phyloP scores from a whole-genome alignment of 1,140 invertebrate genomes.

The Bombus impatiens region DNA sequence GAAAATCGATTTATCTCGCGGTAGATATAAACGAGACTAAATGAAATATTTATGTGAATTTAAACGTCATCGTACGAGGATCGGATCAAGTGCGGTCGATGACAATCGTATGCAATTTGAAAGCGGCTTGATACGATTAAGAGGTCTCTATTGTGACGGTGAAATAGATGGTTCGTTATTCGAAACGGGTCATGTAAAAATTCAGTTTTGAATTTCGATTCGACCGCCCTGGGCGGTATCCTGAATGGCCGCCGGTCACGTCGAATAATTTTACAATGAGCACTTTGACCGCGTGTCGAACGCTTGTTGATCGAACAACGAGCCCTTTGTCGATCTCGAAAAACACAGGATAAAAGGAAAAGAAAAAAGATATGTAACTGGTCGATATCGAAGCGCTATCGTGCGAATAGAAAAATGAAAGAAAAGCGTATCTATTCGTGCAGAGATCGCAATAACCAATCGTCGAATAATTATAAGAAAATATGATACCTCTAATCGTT shows the following conservation, averaged over 20 bases:
- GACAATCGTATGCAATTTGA: not conserved
- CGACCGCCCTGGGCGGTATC: not conserved
- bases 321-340: constrained; percentile 11
- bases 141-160: not conserved
- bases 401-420: not conserved
- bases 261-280: constrained; percentile 35
- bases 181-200: not conserved
- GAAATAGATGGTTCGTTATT: not conserved
- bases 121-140: not conserved
- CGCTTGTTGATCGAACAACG: constrained; percentile 22
- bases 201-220: constrained; percentile 26
- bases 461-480: too few species aligned
- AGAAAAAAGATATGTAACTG: not conserved
- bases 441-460: not conserved
- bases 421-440: not conserved
- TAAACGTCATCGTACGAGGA: not conserved
- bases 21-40: too few species aligned
- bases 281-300: not conserved
- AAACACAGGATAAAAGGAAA: not conserved
- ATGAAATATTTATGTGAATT: not conserved
- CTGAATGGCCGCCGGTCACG: not conserved
- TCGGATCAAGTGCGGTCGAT: too few species aligned
- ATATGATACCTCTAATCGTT: too few species aligned
- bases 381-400: not conserved
- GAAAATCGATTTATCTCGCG: too few species aligned